Conservation (phyloP, 2,797 vertebrate genomes). For the Fringilla coelebs region DNA sequence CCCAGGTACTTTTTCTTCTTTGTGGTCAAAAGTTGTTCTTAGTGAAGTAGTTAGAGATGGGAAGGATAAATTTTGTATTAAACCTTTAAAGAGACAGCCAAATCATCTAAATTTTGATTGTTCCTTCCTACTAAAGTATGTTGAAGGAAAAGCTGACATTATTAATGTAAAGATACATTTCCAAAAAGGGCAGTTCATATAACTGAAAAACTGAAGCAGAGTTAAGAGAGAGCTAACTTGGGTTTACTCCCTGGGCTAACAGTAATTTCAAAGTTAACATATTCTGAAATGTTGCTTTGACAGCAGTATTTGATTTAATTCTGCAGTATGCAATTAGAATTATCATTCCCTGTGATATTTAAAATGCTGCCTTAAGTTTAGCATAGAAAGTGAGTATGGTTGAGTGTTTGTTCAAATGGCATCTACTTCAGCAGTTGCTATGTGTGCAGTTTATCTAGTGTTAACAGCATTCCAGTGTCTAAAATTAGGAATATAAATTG, state of each 20-base stretch:
- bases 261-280: conserved; percentile 2
- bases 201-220: neutral
- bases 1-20: neutral
- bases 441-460: conserved; percentile 1
- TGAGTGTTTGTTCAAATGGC: neutral
- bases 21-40: neutral
- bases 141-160: neutral
- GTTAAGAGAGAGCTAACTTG: neutral
- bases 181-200: neutral
- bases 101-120: neutral
- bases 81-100: neutral
- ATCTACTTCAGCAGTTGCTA: neutral
- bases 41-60: neutral
- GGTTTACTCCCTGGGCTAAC: neutral
- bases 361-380: conserved; percentile 8
- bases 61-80: neutral
- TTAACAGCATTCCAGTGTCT: neutral
- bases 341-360: conserved; percentile 35
- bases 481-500: neutral
- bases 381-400: neutral
- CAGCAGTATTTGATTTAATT: conserved; percentile 24
- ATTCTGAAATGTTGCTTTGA: conserved; percentile 42
- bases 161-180: neutral
- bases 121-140: neutral
- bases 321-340: conserved; percentile 25